These are phyloP conservation scores for Notamacropus eugenii DNA, from an alignment of 2,797 vertebrate genomes.

Conservation along the genomic window DNA sequence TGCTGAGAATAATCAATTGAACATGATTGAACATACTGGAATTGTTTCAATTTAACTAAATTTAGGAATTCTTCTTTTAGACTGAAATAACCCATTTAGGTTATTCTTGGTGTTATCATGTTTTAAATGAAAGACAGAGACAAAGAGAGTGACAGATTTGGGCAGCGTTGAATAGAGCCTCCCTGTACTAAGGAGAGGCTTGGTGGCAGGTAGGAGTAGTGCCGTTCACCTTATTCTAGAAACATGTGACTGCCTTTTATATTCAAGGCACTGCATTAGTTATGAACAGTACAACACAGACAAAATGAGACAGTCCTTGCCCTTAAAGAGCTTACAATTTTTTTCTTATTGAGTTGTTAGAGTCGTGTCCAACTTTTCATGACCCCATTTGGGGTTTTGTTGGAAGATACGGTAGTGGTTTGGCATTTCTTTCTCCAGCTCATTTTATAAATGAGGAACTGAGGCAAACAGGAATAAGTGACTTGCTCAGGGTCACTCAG, in stretches of 20 bases:
- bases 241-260: not conserved
- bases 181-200: not conserved
- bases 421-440: not conserved
- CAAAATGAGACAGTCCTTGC: not conserved
- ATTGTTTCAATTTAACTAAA: conserved; percentile 31
- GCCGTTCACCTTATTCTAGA: not conserved
- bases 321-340: not conserved
- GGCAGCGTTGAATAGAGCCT: not conserved
- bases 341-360: not conserved
- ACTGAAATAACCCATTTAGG: not conserved
- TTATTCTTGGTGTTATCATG: not conserved
- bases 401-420: not conserved
- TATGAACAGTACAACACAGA: not conserved
- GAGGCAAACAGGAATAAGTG: not conserved
- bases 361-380: not conserved
- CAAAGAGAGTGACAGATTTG: not conserved
- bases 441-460: not conserved
- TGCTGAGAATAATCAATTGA: not conserved
- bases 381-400: not conserved
- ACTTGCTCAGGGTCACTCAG: not conserved
- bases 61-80: not conserved
- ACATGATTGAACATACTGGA: not conserved
- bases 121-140: not conserved
- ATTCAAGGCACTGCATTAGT: not conserved
- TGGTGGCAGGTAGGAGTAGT: not conserved